Evolutionary conservation across 2,797 vertebrate genomes (phyloP).

Genomic region (Pristis pectinata): DNA sequence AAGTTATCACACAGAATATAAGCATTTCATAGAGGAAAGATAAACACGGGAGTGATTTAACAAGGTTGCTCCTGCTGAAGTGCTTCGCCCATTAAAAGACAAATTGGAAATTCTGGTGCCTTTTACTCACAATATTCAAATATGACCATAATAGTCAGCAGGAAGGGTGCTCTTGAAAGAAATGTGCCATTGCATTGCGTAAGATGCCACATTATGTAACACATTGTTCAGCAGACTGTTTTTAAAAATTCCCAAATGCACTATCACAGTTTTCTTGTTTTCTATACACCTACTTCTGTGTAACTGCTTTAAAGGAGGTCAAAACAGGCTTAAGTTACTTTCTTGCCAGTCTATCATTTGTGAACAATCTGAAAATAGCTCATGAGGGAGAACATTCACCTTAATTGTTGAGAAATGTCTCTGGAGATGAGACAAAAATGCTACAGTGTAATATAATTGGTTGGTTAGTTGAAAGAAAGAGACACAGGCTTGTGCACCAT

Average conservation of each 20-base stretch:
- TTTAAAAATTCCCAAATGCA: not conserved
- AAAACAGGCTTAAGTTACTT: slow-evolving; percentile 23
- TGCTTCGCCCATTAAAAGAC: not conserved
- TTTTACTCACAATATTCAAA: not conserved
- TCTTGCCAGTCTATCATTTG: slow-evolving; percentile 19
- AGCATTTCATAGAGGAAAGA: not conserved
- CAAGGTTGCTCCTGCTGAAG: not conserved
- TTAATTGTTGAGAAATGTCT: slow-evolving; percentile 26
- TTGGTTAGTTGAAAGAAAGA: slow-evolving; percentile 4
- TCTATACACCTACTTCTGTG: not conserved
- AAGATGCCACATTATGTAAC: not conserved
- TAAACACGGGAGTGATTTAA: not conserved
- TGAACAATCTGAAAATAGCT: slow-evolving; percentile 25
- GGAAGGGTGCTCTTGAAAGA: not conserved
- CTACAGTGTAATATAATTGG: slow-evolving; percentile 32
- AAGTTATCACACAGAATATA: not conserved
- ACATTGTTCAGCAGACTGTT: not conserved
- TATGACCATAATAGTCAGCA: not conserved
- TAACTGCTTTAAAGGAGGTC: slow-evolving; percentile 13
- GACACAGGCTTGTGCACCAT: not conserved
- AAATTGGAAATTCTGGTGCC: not conserved
- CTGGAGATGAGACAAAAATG: slow-evolving; percentile 32
- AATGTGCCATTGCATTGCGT: not conserved
- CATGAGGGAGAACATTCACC: not conserved
- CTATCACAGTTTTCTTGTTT: slow-evolving; percentile 1